Conservation (phyloP, 2,888 invertebrate genomes). For the Drosophila nr. perissopoda region DNA sequence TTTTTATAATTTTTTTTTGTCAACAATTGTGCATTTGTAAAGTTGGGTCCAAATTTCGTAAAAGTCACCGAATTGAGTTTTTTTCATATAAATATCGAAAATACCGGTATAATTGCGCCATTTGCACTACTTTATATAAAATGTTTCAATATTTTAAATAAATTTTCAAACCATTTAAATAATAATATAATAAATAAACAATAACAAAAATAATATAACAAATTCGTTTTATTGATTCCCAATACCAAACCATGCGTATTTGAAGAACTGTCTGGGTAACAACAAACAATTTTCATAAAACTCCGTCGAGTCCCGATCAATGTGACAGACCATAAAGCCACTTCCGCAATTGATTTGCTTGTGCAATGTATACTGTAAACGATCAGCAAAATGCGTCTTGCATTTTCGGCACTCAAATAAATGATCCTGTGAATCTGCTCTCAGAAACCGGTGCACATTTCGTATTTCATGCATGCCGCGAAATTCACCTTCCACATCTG, state of each 20-base stretch:
- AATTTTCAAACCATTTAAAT: background rate
- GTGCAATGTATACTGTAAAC: conserved; percentile 51
- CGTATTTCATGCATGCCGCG: conserved; percentile 52
- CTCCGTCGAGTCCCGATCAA: conserved; percentile 51
- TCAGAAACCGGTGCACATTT: conserved; percentile 53
- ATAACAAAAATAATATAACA: background rate
- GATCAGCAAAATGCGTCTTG: conserved; percentile 43
- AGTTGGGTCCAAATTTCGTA: background rate
- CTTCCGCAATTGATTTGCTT: conserved; percentile 61
- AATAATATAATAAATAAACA: no score
- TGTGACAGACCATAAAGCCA: conserved; percentile 44
- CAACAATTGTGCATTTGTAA: background rate
- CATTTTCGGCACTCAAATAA: conserved; percentile 53
- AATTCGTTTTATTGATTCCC: conserved; percentile 5
- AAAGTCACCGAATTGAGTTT: background rate
- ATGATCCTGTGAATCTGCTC: conserved; percentile 35
- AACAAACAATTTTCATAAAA: conserved; percentile 86
- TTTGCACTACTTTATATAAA: background rate
- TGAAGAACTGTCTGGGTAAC: conserved; percentile 53
- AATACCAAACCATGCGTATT: conserved; percentile 62
- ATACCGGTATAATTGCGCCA: background rate
- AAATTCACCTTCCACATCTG: conserved; percentile 59
- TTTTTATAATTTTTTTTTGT: background rate
- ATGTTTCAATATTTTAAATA: background rate
- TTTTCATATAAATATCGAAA: background rate